These are phyloP conservation scores for Micoletzkya japonica DNA, from an alignment of 2,888 invertebrate species.

Conservation along the genomic window DNA sequence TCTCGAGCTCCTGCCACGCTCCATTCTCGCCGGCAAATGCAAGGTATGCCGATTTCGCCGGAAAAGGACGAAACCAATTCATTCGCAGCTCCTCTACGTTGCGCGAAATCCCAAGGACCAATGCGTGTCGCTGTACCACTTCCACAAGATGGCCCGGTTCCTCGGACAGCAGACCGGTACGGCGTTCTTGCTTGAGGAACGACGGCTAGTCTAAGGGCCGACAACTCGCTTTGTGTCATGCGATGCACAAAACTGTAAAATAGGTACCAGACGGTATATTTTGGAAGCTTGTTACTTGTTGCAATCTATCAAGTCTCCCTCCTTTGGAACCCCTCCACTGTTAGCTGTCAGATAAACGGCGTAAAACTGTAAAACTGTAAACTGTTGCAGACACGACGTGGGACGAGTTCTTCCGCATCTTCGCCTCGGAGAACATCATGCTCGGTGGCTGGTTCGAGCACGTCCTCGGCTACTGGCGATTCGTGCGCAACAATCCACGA, in stretches of 20 bases:
- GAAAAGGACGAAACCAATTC: too few species aligned
- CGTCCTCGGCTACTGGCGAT: conserved; percentile 64
- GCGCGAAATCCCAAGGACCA: conserved; percentile 67
- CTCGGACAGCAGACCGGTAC: conserved; percentile 56
- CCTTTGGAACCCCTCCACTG: too few species aligned
- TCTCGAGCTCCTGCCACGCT: conserved; percentile 31
- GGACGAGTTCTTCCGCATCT: conserved; percentile 65
- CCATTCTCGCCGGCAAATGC: conserved; percentile 23
- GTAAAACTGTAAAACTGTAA: too few species aligned
- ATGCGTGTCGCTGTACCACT: conserved; percentile 66
- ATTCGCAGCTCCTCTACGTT: conserved; percentile 66
- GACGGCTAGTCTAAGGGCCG: conserved; percentile 65
- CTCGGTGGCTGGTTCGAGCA: conserved; percentile 67
- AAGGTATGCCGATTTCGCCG: not conserved
- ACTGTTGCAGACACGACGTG: conserved; percentile 58
- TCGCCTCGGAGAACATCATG: conserved; percentile 65
- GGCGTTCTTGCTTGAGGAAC: conserved; percentile 38
- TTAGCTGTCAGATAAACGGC: too few species aligned
- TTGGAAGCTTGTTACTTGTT: too few species aligned
- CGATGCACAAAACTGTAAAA: too few species aligned
- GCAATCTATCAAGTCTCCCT: too few species aligned
- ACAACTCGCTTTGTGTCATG: conserved; percentile 63
- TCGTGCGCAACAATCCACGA: conserved; percentile 56
- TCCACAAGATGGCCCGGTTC: conserved; percentile 60
- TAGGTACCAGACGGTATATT: too few species aligned